Evolutionary conservation across 1,140 invertebrate species (phyloP), one percentile per base, ranked within the genome.

Genomic region (Bombyx mandarina): DNA sequence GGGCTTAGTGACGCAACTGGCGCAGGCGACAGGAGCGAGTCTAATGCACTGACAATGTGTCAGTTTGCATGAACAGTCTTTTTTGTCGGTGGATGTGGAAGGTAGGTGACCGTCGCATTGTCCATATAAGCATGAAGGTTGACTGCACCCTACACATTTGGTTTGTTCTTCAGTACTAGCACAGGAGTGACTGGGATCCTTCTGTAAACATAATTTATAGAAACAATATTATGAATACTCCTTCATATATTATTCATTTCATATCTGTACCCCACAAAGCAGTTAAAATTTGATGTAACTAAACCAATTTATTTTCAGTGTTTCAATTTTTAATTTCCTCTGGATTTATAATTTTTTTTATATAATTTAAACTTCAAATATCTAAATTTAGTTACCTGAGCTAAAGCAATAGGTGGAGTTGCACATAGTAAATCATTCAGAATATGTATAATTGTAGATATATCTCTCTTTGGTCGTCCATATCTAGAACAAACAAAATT

Each of bases 401-500:
- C 56, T 53, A 81, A 57, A 42, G 73, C 67, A 22, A 81, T 89
- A n/a, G 89, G 89, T 44, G 96, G 94, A 48, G 94, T 93, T 48
- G 96, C 95, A 82, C 95, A 97, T 26, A 98, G 88, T 62, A 98
- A 89, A 87, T 98, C 97, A 85, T 98, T 98, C 26, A 98, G 88
- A 82, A 98, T 98, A 80, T 98, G 96, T 58, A 98, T 96, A 55
- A 98, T 97, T 10, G 97, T 98, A 53, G 93, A 95, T 58, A 98
- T 97, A 83, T 97, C 95, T 12, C 96, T 91, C 69, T 96, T 95
- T 8, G 97, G 97, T 64, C 95, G 91, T 0, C 97, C 97, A 77
- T 94, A 93, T 77, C 87, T 88, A 76, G 52, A 85, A 76, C 55
- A 62, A 54, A 35, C 58, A 62, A 43, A 58, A 55, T 52, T 7